Percentiles rank a stretch among this genome's conserved stretches.
Conservation (phyloP, 2,113 vertebrate species). For the Notothenia coriiceps region DNA sequence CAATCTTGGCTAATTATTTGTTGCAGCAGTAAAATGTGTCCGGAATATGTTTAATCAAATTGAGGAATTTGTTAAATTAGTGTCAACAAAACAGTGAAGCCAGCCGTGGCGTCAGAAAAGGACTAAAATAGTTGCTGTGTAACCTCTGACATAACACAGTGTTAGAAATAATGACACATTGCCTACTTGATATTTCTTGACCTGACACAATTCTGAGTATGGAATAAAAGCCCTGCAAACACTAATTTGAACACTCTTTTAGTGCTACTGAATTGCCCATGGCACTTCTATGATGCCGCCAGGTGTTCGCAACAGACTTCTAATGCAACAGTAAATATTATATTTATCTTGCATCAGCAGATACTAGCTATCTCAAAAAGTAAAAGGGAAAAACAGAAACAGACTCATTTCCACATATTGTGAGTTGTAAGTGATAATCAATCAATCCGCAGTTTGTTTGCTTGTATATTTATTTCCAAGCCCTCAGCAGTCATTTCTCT, state of each 20-base stretch:
- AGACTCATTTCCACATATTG: conserved; percentile 13
- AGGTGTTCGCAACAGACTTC: neutral
- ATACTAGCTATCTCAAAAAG: neutral
- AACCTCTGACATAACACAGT: neutral
- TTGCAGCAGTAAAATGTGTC: neutral
- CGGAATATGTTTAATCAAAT: neutral
- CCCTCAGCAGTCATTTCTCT: conserved; percentile 1
- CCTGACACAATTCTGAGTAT: neutral
- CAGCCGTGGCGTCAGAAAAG: too few species aligned
- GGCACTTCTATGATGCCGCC: neutral
- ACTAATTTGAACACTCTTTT: neutral
- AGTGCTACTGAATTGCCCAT: neutral
- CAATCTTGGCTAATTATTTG: neutral
- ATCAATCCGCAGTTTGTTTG: conserved; percentile 32
- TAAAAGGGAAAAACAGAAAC: neutral
- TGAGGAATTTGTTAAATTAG: neutral
- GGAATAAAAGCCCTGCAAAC: neutral
- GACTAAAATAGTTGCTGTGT: too few species aligned
- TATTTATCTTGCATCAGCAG: conserved; percentile 4
- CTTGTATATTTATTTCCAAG: conserved; percentile 6
- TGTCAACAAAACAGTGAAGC: neutral
- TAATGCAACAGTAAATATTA: neutral
- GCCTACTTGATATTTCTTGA: neutral
- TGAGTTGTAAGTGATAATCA: conserved; percentile 37
- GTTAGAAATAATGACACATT: neutral